Base-by-base conservation (phyloP, 2,888 invertebrate genomes). In the Agonopterix heracliana region DNA sequence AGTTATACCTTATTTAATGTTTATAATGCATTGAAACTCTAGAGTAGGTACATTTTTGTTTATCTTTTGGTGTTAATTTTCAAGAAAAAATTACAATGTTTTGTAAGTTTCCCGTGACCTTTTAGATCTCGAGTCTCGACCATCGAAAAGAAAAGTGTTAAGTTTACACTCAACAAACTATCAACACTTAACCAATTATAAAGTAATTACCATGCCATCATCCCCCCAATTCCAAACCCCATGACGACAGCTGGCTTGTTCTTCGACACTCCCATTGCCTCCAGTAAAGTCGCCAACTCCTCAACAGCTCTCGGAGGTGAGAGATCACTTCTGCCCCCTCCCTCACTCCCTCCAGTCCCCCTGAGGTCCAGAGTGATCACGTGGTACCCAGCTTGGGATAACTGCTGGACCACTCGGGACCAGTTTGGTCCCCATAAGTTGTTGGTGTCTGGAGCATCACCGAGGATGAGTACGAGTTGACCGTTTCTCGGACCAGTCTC, bases 161-260 rank as follows among this genome's bases (percentile, higher is more conserved):
- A 14, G 14, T 14, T 2, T 26, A 26, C 26, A 5, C 7, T 26
- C 26, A 26, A 26, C 1, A 7, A 26, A 26, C 26, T 26, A 26
- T 26, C 26, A 5, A 26, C 5, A 26, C 5, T 26, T 9, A 10
- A n/a, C 10, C 10, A n/a, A 13, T 41, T 1, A 41, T 41, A 41
- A 1, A 34, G 2, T 7, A 61, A 80, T 74, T 55, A 87, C 88
- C 88, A 88, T 48, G 84, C 67, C n/a, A 88, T 66, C 81, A 88
- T 79, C 9, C 88, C 88, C 2, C 88, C 88, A 48, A 88, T 75
- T 1, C 87, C 87, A 54, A 86, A 84, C 3, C 88, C 88, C 8
- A 88, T 78, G 0, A 87, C 71, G 11, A 78, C 66, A 1, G 83
- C 86, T 2, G 77, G 86, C 11, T 64, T 70, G 9, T 56, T 66